phyloP scores from a whole-genome alignment of 2,888 invertebrate species.

The Drosophila longiperda region DNA sequence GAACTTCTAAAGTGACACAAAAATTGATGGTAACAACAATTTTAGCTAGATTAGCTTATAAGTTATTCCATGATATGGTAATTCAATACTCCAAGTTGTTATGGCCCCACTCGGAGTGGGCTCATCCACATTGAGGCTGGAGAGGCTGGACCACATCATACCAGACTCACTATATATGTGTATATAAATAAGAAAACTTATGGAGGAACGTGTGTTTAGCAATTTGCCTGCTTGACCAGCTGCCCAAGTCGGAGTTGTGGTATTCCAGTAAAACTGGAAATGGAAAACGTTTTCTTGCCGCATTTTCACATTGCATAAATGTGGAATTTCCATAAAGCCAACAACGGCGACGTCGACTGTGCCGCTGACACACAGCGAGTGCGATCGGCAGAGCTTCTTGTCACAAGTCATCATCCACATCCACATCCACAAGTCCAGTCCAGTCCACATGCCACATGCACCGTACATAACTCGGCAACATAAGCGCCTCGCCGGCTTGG shows the following conservation, averaged over 20 bases:
- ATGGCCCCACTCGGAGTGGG: constrained; percentile 1
- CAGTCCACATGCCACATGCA: background rate
- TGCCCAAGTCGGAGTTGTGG: constrained; percentile 55
- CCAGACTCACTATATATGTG: constrained; percentile 1
- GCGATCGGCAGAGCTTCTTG: constrained; percentile 24
- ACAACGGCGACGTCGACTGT: constrained; percentile 42
- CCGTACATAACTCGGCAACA: constrained; percentile 15
- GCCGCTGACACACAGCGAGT: constrained; percentile 65
- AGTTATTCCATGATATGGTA: background rate
- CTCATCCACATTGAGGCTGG: constrained; percentile 2
- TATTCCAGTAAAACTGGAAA: constrained; percentile 73
- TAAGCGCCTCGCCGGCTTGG: constrained; percentile 13
- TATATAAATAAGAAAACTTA: constrained; percentile 20
- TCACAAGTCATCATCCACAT: constrained; percentile 31
- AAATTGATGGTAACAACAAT: background rate
- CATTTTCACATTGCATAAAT: constrained; percentile 75
- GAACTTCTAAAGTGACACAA: background rate
- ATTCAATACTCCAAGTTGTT: background rate
- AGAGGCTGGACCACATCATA: constrained; percentile 6
- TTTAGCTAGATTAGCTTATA: background rate
- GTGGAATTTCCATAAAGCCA: constrained; percentile 75
- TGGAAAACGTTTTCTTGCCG: constrained; percentile 68
- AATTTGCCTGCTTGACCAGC: constrained; percentile 62
- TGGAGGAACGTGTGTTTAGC: constrained; percentile 33
- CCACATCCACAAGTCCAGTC: background rate